Percentiles rank a stretch among this genome's conserved stretches.
Conservation (phyloP, 2,888 invertebrate genomes). For the Drosophila colorata region DNA sequence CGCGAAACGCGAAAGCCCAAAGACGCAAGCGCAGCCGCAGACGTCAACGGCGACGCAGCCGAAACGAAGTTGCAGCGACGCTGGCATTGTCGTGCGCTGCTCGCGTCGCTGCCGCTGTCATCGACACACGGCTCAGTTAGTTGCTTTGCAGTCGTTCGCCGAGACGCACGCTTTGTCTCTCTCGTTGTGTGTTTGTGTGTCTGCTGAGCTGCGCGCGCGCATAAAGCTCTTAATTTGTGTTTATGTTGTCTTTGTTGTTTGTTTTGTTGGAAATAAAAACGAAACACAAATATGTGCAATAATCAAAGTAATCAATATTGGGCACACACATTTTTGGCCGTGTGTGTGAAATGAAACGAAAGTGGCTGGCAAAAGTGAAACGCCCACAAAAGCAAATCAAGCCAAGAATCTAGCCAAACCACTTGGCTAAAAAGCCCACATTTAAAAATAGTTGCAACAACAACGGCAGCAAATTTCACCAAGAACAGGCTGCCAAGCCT, state of each 20-base stretch:
- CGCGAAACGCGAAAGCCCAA: constrained; percentile 34
- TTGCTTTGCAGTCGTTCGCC: constrained; percentile 64
- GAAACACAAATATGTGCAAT: constrained; percentile 47
- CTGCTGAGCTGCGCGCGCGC: constrained; percentile 50
- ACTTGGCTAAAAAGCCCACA: constrained; percentile 73
- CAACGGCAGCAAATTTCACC: constrained; percentile 68
- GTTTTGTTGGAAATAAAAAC: constrained; percentile 9
- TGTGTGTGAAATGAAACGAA: constrained; percentile 67
- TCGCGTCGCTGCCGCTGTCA: constrained; percentile 14
- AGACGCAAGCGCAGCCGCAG: constrained; percentile 27
- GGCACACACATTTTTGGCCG: constrained; percentile 25
- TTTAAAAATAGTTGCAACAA: constrained; percentile 54
- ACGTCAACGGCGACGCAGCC: background rate
- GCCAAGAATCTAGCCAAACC: constrained; percentile 78
- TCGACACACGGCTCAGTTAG: constrained; percentile 32
- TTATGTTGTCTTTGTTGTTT: constrained; percentile 25
- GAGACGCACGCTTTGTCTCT: constrained; percentile 29
- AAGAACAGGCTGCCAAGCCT: constrained; percentile 75
- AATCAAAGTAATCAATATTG: constrained; percentile 32
- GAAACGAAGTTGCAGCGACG: constrained; percentile 16
- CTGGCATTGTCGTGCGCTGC: constrained; percentile 7
- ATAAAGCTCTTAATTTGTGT: constrained; percentile 29
- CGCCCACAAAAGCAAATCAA: constrained; percentile 66
- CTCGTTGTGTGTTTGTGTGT: background rate
- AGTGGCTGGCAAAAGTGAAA: constrained; percentile 78